Percentiles rank a stretch among this genome's conserved stretches.
Evolutionary conservation across 2,888 invertebrate genomes (phyloP).

Genomic region (Parnassius mnemosyne): DNA sequence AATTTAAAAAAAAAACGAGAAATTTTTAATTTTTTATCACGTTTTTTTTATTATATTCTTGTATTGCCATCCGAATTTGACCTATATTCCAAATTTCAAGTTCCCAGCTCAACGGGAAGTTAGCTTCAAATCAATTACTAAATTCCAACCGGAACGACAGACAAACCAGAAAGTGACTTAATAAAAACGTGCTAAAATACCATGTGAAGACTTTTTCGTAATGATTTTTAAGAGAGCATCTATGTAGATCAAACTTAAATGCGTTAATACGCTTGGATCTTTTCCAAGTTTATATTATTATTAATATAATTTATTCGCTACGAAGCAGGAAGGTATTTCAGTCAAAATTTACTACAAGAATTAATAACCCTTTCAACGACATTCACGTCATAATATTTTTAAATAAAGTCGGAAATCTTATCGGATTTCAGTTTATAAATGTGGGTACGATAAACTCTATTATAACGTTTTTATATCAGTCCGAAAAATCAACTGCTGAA

Average conservation of each 20-base stretch:
- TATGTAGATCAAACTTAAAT: conserved; percentile 56
- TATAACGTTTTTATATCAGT: too few relatives aligned
- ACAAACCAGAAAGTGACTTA: too few relatives aligned
- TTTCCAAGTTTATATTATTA: conserved; percentile 71
- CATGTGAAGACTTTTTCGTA: conserved; percentile 45
- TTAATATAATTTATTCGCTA: conserved; percentile 67
- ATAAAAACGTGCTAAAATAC: too few relatives aligned
- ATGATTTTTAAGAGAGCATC: conserved; percentile 67
- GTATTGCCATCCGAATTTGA: too few relatives aligned
- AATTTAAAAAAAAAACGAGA: conserved; percentile 27
- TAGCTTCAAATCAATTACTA: too few relatives aligned
- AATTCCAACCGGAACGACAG: too few relatives aligned
- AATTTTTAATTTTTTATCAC: too few relatives aligned
- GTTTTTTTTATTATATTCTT: too few relatives aligned
- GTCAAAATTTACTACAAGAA: conserved; percentile 27
- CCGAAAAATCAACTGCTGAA: too few relatives aligned
- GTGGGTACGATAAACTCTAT: too few relatives aligned
- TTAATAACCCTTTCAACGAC: conserved; percentile 32
- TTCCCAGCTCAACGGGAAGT: too few relatives aligned
- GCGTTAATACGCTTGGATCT: conserved; percentile 62
- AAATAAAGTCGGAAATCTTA: neutral
- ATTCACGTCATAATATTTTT: conserved; percentile 24
- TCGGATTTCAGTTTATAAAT: neutral
- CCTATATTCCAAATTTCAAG: too few relatives aligned
- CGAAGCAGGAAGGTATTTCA: conserved; percentile 51